These are phyloP conservation scores for Tetragnatha versicolor DNA, from an alignment of 1,140 invertebrate genomes.

Conservation along the genomic window DNA sequence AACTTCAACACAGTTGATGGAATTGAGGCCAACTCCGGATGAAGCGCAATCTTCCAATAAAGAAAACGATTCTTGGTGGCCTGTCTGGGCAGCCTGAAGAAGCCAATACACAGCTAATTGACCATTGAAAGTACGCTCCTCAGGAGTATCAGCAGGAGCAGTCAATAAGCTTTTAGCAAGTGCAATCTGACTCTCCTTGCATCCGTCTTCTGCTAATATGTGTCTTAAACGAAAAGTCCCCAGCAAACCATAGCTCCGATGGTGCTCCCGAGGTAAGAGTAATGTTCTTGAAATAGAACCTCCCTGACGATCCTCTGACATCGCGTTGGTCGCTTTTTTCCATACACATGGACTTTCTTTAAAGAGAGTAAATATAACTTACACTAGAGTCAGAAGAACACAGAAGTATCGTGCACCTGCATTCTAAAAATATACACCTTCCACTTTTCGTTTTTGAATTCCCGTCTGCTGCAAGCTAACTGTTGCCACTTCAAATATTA, in stretches of 20 bases:
- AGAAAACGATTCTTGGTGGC: conserved; percentile 83
- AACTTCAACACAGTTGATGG: conserved; percentile 22
- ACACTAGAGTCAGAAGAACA: conserved; percentile 10
- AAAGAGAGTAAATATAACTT: conserved; percentile 37
- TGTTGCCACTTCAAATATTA: no score
- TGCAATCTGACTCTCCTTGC: conserved; percentile 80
- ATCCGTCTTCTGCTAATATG: conserved; percentile 79
- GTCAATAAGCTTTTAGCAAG: conserved; percentile 77
- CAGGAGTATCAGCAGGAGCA: conserved; percentile 70
- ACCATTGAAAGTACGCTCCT: conserved; percentile 72
- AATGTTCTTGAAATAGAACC: conserved; percentile 45
- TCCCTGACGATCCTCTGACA: conserved; percentile 31
- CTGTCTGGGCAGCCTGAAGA: conserved; percentile 86
- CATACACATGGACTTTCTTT: conserved; percentile 21
- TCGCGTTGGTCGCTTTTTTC: conserved; percentile 44
- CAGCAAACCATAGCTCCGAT: not conserved
- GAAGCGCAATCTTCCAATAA: conserved; percentile 80
- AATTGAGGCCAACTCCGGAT: conserved; percentile 70
- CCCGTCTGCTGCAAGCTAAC: no score
- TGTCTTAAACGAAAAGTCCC: conserved; percentile 68
- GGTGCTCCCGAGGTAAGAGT: conserved; percentile 31
- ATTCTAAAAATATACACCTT: conserved; percentile 42
- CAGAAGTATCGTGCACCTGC: conserved; percentile 3
- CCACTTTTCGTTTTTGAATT: no score
- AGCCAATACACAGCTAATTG: conserved; percentile 83